Base-by-base conservation (phyloP, 2,888 invertebrate genomes). In the Heliconius hortense region DNA sequence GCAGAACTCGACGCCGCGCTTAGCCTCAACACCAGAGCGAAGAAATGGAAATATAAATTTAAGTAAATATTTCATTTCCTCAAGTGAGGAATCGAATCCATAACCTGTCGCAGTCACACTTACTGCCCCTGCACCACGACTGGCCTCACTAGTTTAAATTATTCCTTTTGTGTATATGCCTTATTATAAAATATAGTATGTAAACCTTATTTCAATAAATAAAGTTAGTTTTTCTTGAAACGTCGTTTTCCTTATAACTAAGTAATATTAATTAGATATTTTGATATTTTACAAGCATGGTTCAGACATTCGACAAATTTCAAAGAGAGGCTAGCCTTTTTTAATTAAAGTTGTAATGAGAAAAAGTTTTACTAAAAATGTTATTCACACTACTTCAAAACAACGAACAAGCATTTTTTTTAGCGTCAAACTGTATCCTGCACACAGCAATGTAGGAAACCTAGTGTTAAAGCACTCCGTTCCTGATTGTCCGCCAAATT, bases 291-390 rank as follows among this genome's bases (percentile, higher is more conserved):
- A 13, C 4, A 39, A 64, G 31, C 39, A 35, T 64, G 39, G 35
- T 39, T 39, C 39, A 35, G 39, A 64, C 64, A 39, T 64, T 64
- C 24, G n/a, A 64, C 24, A 64, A 64, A 64, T 21, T 13, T 39
- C n/a, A 64, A 35, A 35, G 5, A 64, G 64, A 35, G 0, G 10
- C n/a, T 64, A 64, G n/a, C n/a, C 39, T 13, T 39, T 64, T 64
- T 64, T 5, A 35, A 64, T 35, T 64, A 39, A 39, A 64, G 35
- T 35, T 10, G 63, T 64, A 35, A 64, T 64, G n/a, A 64, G 64
- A 64, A 64, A 64, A 35, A n/a, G n/a, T 64, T 64, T 5, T 15
- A 18, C 11, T n/a, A 18, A 63, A 63, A 39, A 31, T 31, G 31
- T 31, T 31, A 31, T 31, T 31, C 8, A 31, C 31, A 31, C 1